Conservation (phyloP, 2,113 vertebrate genomes). For the Cyprinodon variegatus region DNA sequence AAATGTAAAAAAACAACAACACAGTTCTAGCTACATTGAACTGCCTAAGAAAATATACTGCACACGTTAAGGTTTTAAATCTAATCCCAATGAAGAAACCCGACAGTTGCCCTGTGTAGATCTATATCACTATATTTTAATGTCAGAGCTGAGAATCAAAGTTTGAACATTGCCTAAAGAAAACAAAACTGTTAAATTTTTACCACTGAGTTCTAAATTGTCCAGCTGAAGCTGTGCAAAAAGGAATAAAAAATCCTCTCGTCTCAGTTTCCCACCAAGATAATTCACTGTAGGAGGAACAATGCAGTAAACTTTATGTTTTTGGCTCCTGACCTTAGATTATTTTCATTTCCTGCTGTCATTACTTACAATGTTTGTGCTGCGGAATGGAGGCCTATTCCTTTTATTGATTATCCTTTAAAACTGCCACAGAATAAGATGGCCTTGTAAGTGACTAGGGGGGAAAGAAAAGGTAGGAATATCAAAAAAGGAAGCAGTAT, state of each 20-base stretch:
- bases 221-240: not conserved
- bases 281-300: slow-evolving; percentile 8
- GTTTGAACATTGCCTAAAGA: slow-evolving; percentile 36
- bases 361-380: slow-evolving; percentile 24
- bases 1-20: slow-evolving; percentile 14
- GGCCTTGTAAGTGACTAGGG: slow-evolving; percentile 3
- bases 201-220: not conserved
- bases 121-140: slow-evolving; percentile 30
- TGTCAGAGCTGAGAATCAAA: slow-evolving; percentile 28
- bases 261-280: slow-evolving; percentile 6
- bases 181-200: slow-evolving; percentile 33
- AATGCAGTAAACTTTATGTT: not conserved
- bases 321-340: slow-evolving; percentile 1
- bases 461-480: not conserved
- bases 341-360: not conserved
- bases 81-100: slow-evolving; percentile 35
- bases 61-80: slow-evolving; percentile 38
- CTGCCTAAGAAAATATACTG: slow-evolving; percentile 27
- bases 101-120: slow-evolving; percentile 26
- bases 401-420: slow-evolving; percentile 10
- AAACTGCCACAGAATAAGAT: slow-evolving; percentile 7
- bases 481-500: slow-evolving; percentile 6
- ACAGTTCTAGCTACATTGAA: slow-evolving; percentile 13
- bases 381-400: not conserved
- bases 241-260: not conserved